These are phyloP conservation scores for Elmis aenea DNA, from an alignment of 2,888 invertebrate species.

Conservation along the genomic window DNA sequence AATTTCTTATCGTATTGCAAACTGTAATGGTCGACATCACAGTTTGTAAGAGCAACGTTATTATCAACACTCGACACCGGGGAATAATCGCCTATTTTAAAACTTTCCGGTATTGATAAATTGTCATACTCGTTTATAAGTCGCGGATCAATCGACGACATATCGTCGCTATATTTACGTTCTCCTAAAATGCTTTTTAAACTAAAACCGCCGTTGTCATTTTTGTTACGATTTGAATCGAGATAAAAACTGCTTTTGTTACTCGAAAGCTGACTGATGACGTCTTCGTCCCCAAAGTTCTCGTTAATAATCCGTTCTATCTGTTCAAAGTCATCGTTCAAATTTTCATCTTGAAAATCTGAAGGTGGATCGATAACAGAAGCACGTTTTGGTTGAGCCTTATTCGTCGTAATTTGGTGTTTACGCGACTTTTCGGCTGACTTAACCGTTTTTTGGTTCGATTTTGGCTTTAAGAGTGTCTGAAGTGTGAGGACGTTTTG, in stretches of 20 bases:
- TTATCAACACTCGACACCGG: constrained; percentile 32
- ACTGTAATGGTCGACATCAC: constrained; percentile 46
- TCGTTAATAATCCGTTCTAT: constrained; percentile 41
- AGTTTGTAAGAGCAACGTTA: constrained; percentile 20
- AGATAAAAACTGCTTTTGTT: constrained; percentile 7
- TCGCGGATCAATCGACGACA: constrained; percentile 52
- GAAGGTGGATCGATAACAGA: constrained; percentile 47
- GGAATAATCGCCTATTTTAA: constrained; percentile 31
- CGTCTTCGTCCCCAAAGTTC: constrained; percentile 21
- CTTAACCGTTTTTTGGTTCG: constrained; percentile 13
- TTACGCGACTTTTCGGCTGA: constrained; percentile 15
- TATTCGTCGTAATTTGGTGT: constrained; percentile 6
- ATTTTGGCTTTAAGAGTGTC: constrained; percentile 15
- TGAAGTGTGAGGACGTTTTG: constrained; percentile 46
- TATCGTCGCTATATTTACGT: constrained; percentile 33
- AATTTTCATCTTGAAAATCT: constrained; percentile 42
- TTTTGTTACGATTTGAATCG: constrained; percentile 7
- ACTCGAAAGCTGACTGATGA: constrained; percentile 12
- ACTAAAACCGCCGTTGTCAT: constrained; percentile 6
- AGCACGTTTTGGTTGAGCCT: constrained; percentile 30
- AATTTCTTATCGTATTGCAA: constrained; percentile 53
- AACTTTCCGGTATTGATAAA: constrained; percentile 52
- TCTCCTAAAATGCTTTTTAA: constrained; percentile 4
- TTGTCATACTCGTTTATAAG: constrained; percentile 69
- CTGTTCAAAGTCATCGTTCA: constrained; percentile 39